Percentiles rank a stretch among this genome's conserved stretches.
Conservation (phyloP, 2,797 vertebrate species). For the Silurus lanzhouensis region DNA sequence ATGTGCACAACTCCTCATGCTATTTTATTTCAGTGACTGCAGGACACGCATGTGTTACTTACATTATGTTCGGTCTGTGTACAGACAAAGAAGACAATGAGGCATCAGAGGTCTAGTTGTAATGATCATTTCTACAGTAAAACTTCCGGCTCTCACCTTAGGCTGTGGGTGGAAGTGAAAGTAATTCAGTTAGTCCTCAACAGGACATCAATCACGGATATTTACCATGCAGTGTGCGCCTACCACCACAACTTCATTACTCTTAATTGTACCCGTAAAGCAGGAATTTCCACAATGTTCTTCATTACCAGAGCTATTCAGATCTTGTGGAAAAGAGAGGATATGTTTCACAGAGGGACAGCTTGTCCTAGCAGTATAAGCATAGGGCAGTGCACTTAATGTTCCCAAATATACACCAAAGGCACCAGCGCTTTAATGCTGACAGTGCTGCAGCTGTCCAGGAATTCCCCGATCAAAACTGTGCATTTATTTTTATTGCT, state of each 20-base stretch:
- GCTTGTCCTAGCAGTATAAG: background rate
- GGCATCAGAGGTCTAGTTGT: slow-evolving; percentile 30
- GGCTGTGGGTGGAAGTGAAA: slow-evolving; percentile 44
- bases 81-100: slow-evolving; percentile 10
- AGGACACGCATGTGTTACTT: slow-evolving; percentile 19
- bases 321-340: slow-evolving; percentile 45
- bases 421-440: background rate
- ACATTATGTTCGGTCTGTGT: slow-evolving; percentile 23
- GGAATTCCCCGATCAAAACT: background rate
- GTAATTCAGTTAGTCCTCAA: slow-evolving; percentile 48
- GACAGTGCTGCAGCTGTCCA: background rate
- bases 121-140: slow-evolving; percentile 45
- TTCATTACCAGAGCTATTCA: slow-evolving; percentile 55
- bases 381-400: slow-evolving; percentile 17
- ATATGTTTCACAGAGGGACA: slow-evolving; percentile 20
- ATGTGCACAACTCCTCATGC: background rate
- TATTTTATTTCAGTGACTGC: background rate
- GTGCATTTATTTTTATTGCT: background rate
- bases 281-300: slow-evolving; percentile 34
- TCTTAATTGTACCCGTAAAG: slow-evolving; percentile 50
- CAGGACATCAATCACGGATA: slow-evolving; percentile 49
- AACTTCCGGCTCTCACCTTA: slow-evolving; percentile 47
- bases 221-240: slow-evolving; percentile 44
- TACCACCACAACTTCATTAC: slow-evolving; percentile 41
- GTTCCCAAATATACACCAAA: background rate